Conservation (phyloP, 2,113 vertebrate species). For the Cryptotis parvus region DNA sequence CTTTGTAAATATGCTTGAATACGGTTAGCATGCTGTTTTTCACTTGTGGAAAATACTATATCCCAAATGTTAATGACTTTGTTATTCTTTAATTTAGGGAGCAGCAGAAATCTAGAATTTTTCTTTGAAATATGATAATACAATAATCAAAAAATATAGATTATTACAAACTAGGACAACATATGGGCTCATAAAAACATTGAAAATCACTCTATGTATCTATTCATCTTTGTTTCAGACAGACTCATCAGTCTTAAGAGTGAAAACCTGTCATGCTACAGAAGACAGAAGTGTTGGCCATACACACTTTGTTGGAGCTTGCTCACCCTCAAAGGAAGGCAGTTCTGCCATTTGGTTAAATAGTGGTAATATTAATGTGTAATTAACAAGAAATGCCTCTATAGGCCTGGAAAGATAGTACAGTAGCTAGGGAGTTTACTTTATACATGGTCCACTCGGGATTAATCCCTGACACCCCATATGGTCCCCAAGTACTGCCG, state of each 20-base stretch:
- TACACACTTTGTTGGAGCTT: background rate
- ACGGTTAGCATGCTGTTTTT: constrained; percentile 32
- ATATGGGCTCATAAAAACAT: background rate
- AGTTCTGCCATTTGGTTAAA: background rate
- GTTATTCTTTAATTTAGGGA: constrained; percentile 17
- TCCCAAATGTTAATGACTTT: constrained; percentile 9
- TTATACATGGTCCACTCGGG: too few relatives aligned
- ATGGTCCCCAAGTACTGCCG: too few relatives aligned
- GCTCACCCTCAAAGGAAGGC: background rate
- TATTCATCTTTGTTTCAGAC: background rate
- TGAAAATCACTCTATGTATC: background rate
- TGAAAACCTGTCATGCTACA: background rate
- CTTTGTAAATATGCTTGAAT: background rate
- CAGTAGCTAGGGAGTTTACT: too few relatives aligned
- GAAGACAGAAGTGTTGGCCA: background rate
- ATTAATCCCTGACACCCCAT: too few relatives aligned
- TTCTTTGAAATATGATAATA: background rate
- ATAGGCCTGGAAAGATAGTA: too few relatives aligned
- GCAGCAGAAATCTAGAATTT: background rate
- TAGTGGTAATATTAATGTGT: background rate
- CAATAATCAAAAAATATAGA: background rate
- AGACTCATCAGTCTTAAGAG: background rate
- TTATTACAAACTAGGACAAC: constrained; percentile 42
- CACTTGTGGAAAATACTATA: constrained; percentile 56
- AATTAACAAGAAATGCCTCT: background rate